Conservation (phyloP, 2,113 vertebrate genomes). For the Austrofundulus limnaeus region DNA sequence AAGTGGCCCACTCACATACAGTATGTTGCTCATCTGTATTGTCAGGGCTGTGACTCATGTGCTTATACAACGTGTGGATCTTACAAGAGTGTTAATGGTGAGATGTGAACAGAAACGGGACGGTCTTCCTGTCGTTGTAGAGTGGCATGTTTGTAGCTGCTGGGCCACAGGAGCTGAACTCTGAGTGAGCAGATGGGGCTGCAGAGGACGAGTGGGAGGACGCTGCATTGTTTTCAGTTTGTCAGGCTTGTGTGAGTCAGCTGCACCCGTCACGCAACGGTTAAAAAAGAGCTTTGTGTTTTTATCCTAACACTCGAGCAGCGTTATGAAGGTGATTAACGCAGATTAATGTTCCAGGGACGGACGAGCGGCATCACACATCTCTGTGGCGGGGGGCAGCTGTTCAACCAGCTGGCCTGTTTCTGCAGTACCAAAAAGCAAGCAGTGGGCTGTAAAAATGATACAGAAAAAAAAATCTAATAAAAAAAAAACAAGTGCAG, state of each 20-base stretch:
- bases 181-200: not conserved
- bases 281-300: slow-evolving; percentile 21
- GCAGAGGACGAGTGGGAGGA: slow-evolving; percentile 39
- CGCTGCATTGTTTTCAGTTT: slow-evolving; percentile 30
- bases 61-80: slow-evolving; percentile 27
- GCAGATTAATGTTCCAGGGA: slow-evolving; percentile 10
- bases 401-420: slow-evolving; percentile 15
- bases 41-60: slow-evolving; percentile 32
- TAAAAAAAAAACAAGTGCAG: not conserved
- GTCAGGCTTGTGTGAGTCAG: slow-evolving; percentile 33
- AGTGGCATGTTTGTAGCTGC: not conserved
- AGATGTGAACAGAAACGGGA: slow-evolving; percentile 6
- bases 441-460: not conserved
- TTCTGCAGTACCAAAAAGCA: not conserved
- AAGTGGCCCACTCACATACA: not conserved
- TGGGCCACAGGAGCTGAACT: slow-evolving; percentile 11
- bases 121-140: slow-evolving; percentile 10
- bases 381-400: slow-evolving; percentile 3
- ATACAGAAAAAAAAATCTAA: not conserved
- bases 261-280: slow-evolving; percentile 18
- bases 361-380: slow-evolving; percentile 6
- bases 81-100: slow-evolving; percentile 4
- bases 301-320: not conserved
- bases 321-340: slow-evolving; percentile 21
- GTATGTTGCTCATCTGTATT: not conserved